Base-by-base conservation (phyloP, 2,888 invertebrate genomes). In the Rotaria sp. region DNA sequence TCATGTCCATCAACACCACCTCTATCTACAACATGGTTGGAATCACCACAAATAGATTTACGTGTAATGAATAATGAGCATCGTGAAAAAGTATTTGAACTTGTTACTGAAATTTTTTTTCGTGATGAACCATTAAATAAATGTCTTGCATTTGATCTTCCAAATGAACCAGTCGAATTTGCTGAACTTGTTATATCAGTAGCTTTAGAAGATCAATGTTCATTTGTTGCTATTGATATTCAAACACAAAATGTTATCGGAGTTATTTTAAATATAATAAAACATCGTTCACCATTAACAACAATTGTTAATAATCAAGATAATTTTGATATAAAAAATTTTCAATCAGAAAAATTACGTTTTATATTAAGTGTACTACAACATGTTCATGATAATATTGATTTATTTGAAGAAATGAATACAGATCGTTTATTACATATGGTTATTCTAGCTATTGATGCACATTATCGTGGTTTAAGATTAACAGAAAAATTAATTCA, bases 41-140 rank as follows among this genome's bases (percentile, higher is more conserved):
- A 24, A 45, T 26, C 45, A 45, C 80, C 80, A n/a, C 24, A 45
- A 45, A 80, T 80, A 3, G 80, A 80, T 45, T 45, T 80, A 80
- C 18, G 45, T 45, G 4, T 80, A 2, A 80, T 80, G 80, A n/a
- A 26, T 15, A n/a, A 38, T 11, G 80, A 80, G 45, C 80, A 80
- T 80, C 41, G 45, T n/a, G 24, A 80, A 41, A 4, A 80, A 80
- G 80, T 80, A 45, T 80, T 80, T n/a, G 41, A 41, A n/a, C 80
- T 80, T 45, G 45, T 80, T 26, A 26, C 26, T 1, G 45, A 45
- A n/a, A 45, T 45, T 15, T 80, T 80, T 45, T 80, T 80, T 80
- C 80, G 80, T n/a, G 80, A 80, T 80, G 80, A 80, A 80, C 80
- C 80, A n/a, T 80, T 80, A n/a, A 80, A 80, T n/a, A 80, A 80